Conservation (phyloP, 2,797 vertebrate genomes). For the Hafferia zeledoni region DNA sequence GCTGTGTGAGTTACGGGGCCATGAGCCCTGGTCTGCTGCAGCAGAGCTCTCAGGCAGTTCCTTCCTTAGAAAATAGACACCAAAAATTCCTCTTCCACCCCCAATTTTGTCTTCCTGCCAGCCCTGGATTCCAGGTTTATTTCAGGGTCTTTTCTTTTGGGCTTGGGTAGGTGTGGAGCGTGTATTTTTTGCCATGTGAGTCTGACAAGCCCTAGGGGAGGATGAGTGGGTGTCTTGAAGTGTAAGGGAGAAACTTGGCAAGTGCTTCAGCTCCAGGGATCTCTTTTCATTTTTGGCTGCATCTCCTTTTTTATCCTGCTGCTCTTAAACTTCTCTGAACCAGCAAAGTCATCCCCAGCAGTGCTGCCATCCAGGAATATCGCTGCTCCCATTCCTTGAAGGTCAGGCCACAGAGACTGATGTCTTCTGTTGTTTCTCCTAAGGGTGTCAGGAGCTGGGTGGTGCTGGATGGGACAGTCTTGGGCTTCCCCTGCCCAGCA, state of each 20-base stretch:
- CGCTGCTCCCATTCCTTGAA: background rate
- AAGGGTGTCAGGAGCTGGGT: background rate
- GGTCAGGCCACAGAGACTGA: background rate
- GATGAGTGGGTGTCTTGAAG: conserved; percentile 61
- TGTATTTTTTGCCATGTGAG: conserved; percentile 64
- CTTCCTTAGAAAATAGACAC: conserved; percentile 26
- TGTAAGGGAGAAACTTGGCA: conserved; percentile 55
- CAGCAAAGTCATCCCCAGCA: background rate
- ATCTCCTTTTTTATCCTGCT: conserved; percentile 36
- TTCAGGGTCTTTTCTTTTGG: conserved; percentile 62
- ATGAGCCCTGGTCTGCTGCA: background rate
- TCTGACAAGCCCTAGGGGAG: conserved; percentile 67
- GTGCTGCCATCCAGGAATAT: background rate
- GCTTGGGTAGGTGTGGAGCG: conserved; percentile 29
- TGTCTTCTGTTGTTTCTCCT: background rate
- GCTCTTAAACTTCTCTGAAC: conserved; percentile 28
- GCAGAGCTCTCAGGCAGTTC: conserved; percentile 41
- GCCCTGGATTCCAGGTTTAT: conserved; percentile 64
- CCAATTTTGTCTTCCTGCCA: conserved; percentile 58
- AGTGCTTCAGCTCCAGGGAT: conserved; percentile 32
- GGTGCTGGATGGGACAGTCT: background rate
- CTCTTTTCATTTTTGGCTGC: conserved; percentile 53
- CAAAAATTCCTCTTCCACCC: conserved; percentile 28
- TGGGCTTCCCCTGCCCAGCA: background rate
- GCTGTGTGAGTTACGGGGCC: background rate